Evolutionary conservation across 2,888 invertebrate species (phyloP).

Genomic region (Eupithecia subfuscata): DNA sequence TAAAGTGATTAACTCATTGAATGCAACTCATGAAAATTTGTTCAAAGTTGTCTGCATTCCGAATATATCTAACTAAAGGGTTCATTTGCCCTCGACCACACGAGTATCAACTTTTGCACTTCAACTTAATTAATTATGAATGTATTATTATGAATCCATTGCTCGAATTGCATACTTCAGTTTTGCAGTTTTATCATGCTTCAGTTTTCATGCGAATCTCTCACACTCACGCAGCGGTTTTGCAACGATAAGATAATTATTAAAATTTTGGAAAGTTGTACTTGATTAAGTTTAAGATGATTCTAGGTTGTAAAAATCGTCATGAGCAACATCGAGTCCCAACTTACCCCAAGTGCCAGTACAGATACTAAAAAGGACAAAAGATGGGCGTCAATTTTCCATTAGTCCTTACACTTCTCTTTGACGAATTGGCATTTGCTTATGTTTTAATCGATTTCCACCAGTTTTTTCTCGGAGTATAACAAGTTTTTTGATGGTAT

Average conservation of each 20-base stretch:
- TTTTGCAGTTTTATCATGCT: too few relatives aligned
- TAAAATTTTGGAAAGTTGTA: background rate
- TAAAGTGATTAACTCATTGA: too few relatives aligned
- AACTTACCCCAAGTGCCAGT: too few relatives aligned
- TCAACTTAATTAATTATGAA: conserved; percentile 11
- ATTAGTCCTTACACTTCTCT: too few relatives aligned
- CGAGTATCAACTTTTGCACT: background rate
- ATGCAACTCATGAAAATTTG: background rate
- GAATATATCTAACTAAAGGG: background rate
- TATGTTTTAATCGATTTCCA: too few relatives aligned
- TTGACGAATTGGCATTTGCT: too few relatives aligned
- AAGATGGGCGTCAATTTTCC: too few relatives aligned
- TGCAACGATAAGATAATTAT: background rate
- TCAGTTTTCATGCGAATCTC: conserved; percentile 25
- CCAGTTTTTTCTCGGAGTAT: too few relatives aligned
- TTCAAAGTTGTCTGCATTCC: background rate
- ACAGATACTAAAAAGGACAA: too few relatives aligned
- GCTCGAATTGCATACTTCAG: conserved; percentile 46
- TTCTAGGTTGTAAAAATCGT: too few relatives aligned
- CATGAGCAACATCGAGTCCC: too few relatives aligned
- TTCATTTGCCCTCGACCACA: background rate
- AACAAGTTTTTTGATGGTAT: too few relatives aligned
- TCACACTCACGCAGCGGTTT: conserved; percentile 4
- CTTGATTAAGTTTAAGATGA: background rate
- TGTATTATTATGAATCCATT: conserved; percentile 47